Evolutionary conservation across 2,797 vertebrate species (phyloP), one percentile per base, ranked within the genome.

Genomic region (Bradypus variegatus): DNA sequence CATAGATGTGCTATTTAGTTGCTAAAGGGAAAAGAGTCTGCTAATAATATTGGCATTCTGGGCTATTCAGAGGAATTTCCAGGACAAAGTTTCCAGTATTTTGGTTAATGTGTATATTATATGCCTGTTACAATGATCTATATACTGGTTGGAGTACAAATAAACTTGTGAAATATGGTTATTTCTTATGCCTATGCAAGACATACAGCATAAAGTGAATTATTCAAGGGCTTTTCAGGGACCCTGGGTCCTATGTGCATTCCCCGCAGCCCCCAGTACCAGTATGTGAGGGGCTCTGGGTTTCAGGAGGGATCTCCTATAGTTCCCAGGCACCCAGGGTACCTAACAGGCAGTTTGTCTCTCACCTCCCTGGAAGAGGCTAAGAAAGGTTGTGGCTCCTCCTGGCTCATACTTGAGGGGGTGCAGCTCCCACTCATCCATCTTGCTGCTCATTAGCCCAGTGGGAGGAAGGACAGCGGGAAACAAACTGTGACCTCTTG

Each of bases 21-120:
- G 86, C 72, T 92, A 58, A 94, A 76, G 94, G 90, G 92, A 92
- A 95, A 95, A 94, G 45, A 82, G 13, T 86, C 94, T 67, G 94
- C 91, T 93, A 90, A 94, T 88, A 27, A 91, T 72, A 60, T 6
- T 91, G 94, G 31, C 36, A 76, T 94, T 92, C 90, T 16, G 90
- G n/a, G 76, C 94, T 91, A 88, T 69, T 73, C 69, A 77, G 81
- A 91, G 89, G 90, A 76, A 69, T 70, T 53, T 81, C 87, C 81
- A 90, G 36, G 90, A 90, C 55, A 75, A 65, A 67, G 23, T 89
- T 82, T 75, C 62, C 91, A 90, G 73, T 86, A 41, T 93, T 33
- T 77, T 8, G 86, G 60, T 78, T 62, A 62, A 23, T 31, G 53
- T 5, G 81, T 25, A 1, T 36, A 41, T 27, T 50, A 29, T 2